Conservation (phyloP, 2,888 invertebrate species). For the Hipparchia semele region DNA sequence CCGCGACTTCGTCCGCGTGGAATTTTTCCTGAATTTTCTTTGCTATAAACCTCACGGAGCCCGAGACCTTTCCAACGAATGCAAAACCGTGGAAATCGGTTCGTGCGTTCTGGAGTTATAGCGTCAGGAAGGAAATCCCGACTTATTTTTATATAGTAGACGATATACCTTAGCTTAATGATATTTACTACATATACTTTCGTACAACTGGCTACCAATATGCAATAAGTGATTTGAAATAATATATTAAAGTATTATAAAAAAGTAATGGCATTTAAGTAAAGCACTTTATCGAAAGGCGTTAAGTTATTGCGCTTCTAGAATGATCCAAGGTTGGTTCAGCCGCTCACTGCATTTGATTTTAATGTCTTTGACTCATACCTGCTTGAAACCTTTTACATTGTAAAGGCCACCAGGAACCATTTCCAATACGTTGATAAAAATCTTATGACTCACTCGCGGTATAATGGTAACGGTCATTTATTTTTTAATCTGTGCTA, state of each 20-base stretch:
- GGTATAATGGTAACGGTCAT: neutral
- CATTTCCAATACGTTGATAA: slow-evolving; percentile 22
- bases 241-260: neutral
- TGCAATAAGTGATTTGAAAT: no score
- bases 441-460: slow-evolving; percentile 20
- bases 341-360: slow-evolving; percentile 26
- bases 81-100: no score
- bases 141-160: no score
- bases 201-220: no score
- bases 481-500: neutral
- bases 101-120: no score
- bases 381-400: slow-evolving; percentile 37
- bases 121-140: no score
- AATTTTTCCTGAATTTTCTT: no score
- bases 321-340: slow-evolving; percentile 33
- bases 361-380: slow-evolving; percentile 30
- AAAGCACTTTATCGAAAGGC: slow-evolving; percentile 16
- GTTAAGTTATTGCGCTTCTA: slow-evolving; percentile 20
- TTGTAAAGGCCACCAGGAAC: slow-evolving; percentile 37
- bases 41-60: no score
- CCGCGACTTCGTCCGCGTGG: no score
- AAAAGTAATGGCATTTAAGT: slow-evolving; percentile 18
- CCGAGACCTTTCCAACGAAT: no score
- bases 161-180: no score
- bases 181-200: no score